Percentiles rank a stretch among this genome's conserved stretches.
These are phyloP conservation scores for Picus viridis DNA, from an alignment of 2,797 vertebrate species.

Conservation along the genomic window DNA sequence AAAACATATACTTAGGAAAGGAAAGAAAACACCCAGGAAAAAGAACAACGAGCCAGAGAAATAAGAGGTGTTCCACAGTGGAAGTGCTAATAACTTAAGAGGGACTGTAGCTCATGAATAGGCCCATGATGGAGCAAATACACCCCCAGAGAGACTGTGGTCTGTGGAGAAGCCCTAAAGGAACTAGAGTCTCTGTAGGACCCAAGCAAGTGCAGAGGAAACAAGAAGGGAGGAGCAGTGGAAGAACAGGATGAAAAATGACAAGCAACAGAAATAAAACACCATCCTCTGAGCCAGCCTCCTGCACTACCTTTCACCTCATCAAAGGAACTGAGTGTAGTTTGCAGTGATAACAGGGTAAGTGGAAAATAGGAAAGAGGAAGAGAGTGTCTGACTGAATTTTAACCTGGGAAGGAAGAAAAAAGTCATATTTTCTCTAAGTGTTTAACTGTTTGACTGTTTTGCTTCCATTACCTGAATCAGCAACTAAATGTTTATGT, in stretches of 20 bases:
- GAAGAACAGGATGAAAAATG: neutral
- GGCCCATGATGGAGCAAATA: neutral
- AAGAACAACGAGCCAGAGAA: neutral
- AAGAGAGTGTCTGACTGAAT: neutral
- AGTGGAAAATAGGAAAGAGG: neutral
- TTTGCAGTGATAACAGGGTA: neutral
- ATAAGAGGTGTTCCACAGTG: neutral
- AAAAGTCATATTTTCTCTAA: neutral
- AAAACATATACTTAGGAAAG: neutral
- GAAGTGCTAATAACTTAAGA: neutral
- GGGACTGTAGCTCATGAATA: neutral
- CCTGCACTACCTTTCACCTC: neutral
- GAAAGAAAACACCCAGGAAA: neutral
- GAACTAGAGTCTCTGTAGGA: neutral
- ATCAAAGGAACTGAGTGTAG: neutral
- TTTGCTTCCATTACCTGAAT: neutral
- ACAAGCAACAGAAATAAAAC: neutral
- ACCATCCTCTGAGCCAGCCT: accelerated
- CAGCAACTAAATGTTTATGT: neutral
- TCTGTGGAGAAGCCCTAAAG: neutral
- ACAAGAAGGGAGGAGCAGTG: neutral
- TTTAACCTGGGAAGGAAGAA: neutral
- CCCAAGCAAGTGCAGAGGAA: neutral
- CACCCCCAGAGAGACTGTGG: accelerated
- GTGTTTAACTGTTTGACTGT: neutral